Evolutionary conservation across 1,140 invertebrate species (phyloP).

Genomic region (Drosophila ambigua): DNA sequence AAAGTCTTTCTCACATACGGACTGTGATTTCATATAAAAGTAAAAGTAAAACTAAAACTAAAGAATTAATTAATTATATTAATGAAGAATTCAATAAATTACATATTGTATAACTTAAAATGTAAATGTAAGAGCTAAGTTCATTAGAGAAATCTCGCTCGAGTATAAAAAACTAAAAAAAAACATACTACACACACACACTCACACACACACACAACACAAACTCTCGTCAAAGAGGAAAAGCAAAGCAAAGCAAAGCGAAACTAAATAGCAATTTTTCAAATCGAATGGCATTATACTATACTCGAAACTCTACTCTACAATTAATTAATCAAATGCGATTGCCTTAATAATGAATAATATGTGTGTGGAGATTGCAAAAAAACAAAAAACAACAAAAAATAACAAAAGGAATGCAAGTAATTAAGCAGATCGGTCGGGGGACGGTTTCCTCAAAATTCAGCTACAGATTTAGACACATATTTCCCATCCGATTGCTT

Average conservation of each 20-base stretch:
- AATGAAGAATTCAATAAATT: slow-evolving; percentile 39
- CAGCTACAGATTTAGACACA: slow-evolving; percentile 35
- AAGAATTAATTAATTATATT: slow-evolving; percentile 62
- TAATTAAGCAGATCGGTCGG: slow-evolving; percentile 37
- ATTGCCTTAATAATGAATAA: slow-evolving; percentile 56
- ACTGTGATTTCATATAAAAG: slow-evolving; percentile 81
- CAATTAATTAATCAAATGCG: slow-evolving; percentile 55
- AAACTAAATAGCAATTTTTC: slow-evolving; percentile 42
- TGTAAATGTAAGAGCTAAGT: slow-evolving; percentile 28
- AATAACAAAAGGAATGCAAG: slow-evolving; percentile 1
- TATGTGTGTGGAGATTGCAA: background rate
- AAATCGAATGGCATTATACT: slow-evolving; percentile 37
- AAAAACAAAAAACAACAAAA: background rate
- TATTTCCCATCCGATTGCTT: slow-evolving; percentile 40
- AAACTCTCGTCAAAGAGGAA: background rate
- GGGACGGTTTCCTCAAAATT: slow-evolving; percentile 68
- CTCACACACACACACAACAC: slow-evolving; percentile 1
- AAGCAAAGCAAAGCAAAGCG: slow-evolving; percentile 1
- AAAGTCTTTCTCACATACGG: slow-evolving; percentile 84
- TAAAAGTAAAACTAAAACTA: slow-evolving; percentile 49
- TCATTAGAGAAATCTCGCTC: slow-evolving; percentile 30
- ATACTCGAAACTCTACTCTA: slow-evolving; percentile 31
- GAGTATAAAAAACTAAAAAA: background rate
- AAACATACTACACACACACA: background rate
- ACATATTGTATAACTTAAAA: slow-evolving; percentile 36